phyloP scores from a whole-genome alignment of 1,140 invertebrate species.

The Leucophenga varia region DNA sequence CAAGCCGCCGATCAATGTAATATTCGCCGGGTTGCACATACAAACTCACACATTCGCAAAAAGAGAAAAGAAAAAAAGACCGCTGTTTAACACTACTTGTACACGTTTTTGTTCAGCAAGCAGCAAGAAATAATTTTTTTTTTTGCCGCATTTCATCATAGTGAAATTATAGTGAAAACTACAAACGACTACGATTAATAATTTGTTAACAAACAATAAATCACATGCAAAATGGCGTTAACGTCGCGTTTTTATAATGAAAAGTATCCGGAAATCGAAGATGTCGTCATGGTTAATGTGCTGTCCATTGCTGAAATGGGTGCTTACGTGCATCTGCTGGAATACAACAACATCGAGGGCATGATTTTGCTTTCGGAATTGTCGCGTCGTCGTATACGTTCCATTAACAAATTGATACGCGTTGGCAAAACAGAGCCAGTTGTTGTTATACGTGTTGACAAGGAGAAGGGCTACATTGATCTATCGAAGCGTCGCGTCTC shows the following conservation, averaged over 20 bases:
- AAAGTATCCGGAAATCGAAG: slow-evolving; percentile 96
- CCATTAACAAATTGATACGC: slow-evolving; percentile 98
- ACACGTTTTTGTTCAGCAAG: slow-evolving; percentile 22
- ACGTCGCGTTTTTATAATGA: slow-evolving; percentile 97
- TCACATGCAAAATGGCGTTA: slow-evolving; percentile 72
- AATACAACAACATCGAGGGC: slow-evolving; percentile 99
- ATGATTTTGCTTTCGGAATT: slow-evolving; percentile 95
- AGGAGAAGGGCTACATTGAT: slow-evolving; percentile 99
- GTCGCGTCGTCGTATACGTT: slow-evolving; percentile 96
- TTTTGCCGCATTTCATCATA: slow-evolving; percentile 5
- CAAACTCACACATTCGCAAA: too few relatives aligned
- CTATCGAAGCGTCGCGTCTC: slow-evolving; percentile 98
- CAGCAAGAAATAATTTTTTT: slow-evolving; percentile 8
- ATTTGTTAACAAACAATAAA: not conserved
- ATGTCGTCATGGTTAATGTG: slow-evolving; percentile 99
- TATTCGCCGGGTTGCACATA: too few relatives aligned
- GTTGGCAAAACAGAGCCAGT: slow-evolving; percentile 99
- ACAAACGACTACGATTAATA: not conserved
- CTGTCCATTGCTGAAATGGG: slow-evolving; percentile 99
- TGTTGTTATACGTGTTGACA: slow-evolving; percentile 98
- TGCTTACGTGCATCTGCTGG: slow-evolving; percentile 95
- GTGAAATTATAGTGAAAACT: not conserved
- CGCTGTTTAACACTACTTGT: slow-evolving; percentile 14
- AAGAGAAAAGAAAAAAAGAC: too few relatives aligned
- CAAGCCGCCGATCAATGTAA: too few relatives aligned